phyloP scores from a whole-genome alignment of 1,140 invertebrate species.

The Heliothis subflexa region DNA sequence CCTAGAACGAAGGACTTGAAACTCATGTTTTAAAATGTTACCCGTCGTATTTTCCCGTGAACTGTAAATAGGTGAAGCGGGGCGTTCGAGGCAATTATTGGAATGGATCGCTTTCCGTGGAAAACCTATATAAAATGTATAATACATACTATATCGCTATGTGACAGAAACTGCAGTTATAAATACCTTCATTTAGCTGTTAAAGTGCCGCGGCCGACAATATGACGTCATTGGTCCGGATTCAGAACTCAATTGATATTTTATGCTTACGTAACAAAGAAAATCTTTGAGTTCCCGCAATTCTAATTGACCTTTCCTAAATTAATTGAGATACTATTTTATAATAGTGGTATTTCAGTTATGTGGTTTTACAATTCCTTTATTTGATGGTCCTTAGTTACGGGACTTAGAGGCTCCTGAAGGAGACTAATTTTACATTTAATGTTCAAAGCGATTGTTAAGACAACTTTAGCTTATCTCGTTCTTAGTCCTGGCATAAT shows the following conservation, averaged over 20 bases:
- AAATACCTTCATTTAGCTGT: constrained; percentile 9
- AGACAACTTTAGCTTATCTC: too few relatives aligned
- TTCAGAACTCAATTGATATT: too few relatives aligned
- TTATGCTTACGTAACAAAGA: too few relatives aligned
- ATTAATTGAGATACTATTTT: too few relatives aligned
- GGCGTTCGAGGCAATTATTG: constrained; percentile 6
- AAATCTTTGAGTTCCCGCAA: too few relatives aligned
- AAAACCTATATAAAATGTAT: background rate
- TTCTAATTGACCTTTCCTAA: too few relatives aligned
- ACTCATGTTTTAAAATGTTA: background rate
- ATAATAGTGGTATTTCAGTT: too few relatives aligned
- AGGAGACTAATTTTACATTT: background rate
- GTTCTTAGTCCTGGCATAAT: too few relatives aligned
- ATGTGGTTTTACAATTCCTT: background rate
- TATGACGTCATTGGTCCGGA: background rate
- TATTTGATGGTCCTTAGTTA: constrained; percentile 1
- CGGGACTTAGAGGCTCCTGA: background rate
- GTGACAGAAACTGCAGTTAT: background rate
- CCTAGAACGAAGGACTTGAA: background rate
- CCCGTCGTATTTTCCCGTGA: background rate
- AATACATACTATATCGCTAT: background rate
- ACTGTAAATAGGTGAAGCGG: constrained; percentile 4
- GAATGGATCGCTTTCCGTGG: constrained; percentile 16
- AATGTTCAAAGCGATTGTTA: too few relatives aligned
- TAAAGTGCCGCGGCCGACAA: background rate